Evolutionary conservation across 2,888 invertebrate species (phyloP), one percentile per base, ranked within the genome.

Genomic region (Archips xylosteana): DNA sequence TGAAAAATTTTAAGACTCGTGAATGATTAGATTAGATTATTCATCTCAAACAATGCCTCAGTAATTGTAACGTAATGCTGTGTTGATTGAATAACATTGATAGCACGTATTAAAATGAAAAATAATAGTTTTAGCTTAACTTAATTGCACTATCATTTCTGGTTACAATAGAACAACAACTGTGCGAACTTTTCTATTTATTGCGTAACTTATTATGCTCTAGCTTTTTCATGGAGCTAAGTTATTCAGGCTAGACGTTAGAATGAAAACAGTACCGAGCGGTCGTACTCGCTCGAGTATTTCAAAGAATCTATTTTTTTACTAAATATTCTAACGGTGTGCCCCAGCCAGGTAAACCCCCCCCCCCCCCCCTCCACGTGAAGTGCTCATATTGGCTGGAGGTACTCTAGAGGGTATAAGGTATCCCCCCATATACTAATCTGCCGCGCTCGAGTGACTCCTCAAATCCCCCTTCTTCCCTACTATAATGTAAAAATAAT

Each of bases 151-250:
- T 71, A 61, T 65, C 39, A 45, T 67, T 67, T 61, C 12, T 36
- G 47, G 15, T n/a, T 12, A 61, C 57, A 66, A 71, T 54, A 12
- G 62, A 39, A 12, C 12, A 36, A 49, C 66, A 57, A 59, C 49
- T 45, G 62, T 63, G 72, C 2, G 72, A 67, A 68, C 47, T 68
- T 67, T 72, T 68, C 72, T 72, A 72, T 47, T 39, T 61, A 47
- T 72, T 67, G 32, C 47, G 67, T 32, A 68, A 72, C 23, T 10
- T 57, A 45, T 68, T 68, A 32, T 72, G 62, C 39, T 72, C 32
- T 60, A 57, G 66, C 62, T 45, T 62, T 23, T 61, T 62, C 47
- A 62, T 67, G 42, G 36, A 62, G 36, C 34, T 61, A 39, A 9
- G 32, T 51, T 57, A 67, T 36, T 62, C 9, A n/a, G 51, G 34